phyloP scores from a whole-genome alignment of 2,113 vertebrate genomes.

The Bujurquina vittata region DNA sequence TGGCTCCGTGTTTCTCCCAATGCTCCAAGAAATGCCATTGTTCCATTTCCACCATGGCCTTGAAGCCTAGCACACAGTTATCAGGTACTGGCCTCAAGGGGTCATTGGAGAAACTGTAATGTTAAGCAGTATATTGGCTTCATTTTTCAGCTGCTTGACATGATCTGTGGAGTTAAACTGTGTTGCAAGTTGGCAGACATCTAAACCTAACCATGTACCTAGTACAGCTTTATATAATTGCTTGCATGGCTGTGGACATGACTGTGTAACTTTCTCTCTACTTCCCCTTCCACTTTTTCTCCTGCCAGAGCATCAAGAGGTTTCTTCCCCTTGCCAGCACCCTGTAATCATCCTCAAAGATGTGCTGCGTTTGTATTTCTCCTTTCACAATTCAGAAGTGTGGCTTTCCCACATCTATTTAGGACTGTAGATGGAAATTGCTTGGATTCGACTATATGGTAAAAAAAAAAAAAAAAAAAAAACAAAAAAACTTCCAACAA shows the following conservation, averaged over 20 bases:
- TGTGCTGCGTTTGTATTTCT: conserved; percentile 48
- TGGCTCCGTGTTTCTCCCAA: not conserved
- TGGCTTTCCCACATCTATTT: conserved; percentile 13
- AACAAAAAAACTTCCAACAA: no score
- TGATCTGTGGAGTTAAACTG: not conserved
- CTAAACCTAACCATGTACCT: conserved; percentile 2
- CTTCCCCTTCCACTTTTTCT: conserved; percentile 6
- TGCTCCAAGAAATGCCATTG: not conserved
- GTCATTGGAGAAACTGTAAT: not conserved
- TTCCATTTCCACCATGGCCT: not conserved
- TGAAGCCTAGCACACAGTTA: no score
- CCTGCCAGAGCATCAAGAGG: conserved; percentile 8
- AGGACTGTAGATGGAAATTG: conserved; percentile 18
- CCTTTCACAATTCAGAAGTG: conserved; percentile 14
- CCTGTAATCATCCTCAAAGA: conserved; percentile 52
- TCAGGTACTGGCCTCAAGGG: not conserved
- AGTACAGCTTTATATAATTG: not conserved
- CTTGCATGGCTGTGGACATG: not conserved
- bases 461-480: no score
- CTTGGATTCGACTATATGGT: not conserved
- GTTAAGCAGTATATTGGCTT: not conserved
- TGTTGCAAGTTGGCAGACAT: not conserved
- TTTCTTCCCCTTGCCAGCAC: conserved; percentile 35
- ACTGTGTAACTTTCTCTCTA: not conserved
- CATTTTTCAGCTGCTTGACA: not conserved